A percentile compares a stretch with the other conserved stretches of the same genome.
Conservation (phyloP, 2,888 invertebrate genomes). For the Tribolium freemani region DNA sequence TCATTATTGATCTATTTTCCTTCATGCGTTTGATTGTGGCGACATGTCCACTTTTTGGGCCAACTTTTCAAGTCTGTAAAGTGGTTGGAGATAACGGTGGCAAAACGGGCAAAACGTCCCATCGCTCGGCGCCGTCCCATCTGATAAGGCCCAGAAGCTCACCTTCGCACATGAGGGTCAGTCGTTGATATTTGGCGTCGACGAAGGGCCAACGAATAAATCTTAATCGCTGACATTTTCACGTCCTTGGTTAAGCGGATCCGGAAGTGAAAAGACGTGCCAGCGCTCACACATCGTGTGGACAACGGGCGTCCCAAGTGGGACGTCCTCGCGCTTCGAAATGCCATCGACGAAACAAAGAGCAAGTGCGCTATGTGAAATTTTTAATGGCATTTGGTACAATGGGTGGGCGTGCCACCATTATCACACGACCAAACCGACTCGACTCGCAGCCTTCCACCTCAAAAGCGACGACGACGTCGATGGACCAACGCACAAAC, state of each 20-base stretch:
- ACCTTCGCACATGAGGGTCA: constrained; percentile 14
- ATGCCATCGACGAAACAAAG: constrained; percentile 59
- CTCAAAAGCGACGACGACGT: not conserved
- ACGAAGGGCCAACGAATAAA: constrained; percentile 42
- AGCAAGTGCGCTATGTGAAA: constrained; percentile 60
- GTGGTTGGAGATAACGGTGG: no score
- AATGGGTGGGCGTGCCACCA: constrained; percentile 52
- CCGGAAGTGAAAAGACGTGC: constrained; percentile 39
- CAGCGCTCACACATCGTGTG: constrained; percentile 34
- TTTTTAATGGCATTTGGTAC: constrained; percentile 63
- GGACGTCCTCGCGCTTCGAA: constrained; percentile 41
- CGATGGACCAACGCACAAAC: not conserved
- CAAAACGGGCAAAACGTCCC: not conserved
- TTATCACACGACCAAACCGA: constrained; percentile 16
- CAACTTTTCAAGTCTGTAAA: no score
- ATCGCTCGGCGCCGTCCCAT: not conserved
- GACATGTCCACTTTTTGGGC: no score
- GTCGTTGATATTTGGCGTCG: constrained; percentile 41
- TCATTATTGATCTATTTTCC: no score
- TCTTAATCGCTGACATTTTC: constrained; percentile 46
- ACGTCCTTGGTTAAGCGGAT: constrained; percentile 38
- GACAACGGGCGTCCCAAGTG: constrained; percentile 39
- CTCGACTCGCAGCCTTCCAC: not conserved
- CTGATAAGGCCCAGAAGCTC: not conserved
- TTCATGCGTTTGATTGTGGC: no score